Evolutionary conservation across 2,113 vertebrate genomes (phyloP).

Genomic region (Campylomormyrus numenius): DNA sequence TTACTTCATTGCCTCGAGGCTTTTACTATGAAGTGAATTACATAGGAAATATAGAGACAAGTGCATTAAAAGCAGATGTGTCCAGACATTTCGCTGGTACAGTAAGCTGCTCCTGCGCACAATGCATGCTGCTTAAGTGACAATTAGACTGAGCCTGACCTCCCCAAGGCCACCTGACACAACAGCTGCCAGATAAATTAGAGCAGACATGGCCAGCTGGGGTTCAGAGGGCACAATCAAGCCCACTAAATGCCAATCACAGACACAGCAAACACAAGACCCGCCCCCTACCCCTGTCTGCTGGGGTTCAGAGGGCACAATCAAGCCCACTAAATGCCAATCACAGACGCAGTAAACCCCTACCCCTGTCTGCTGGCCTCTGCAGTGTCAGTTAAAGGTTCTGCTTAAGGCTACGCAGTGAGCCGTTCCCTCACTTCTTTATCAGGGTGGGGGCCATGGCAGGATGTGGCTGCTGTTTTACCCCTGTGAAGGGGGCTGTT

Average conservation of each 20-base stretch:
- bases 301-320: not conserved
- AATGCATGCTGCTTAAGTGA: not conserved
- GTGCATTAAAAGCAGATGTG: not conserved
- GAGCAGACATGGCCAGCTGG: not conserved
- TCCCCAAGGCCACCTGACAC: not conserved
- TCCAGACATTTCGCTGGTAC: not conserved
- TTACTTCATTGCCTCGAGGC: not conserved
- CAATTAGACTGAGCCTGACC: not conserved
- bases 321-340: not conserved
- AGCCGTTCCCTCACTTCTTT: not conserved
- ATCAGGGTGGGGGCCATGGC: not conserved
- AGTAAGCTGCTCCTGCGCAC: not conserved
- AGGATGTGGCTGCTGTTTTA: constrained; percentile 26
- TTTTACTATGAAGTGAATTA: not conserved
- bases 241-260: not conserved
- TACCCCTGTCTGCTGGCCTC: not conserved
- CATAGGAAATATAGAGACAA: too few species aligned
- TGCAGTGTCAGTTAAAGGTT: not conserved
- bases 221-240: not conserved
- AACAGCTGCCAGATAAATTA: not conserved
- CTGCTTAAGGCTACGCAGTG: not conserved
- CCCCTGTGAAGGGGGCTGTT: constrained; percentile 26
- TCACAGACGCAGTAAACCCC: not conserved
- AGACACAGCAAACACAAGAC: not conserved
- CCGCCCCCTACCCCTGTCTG: not conserved